phyloP scores from a whole-genome alignment of 1,140 invertebrate genomes.

The Pararge aegeria region DNA sequence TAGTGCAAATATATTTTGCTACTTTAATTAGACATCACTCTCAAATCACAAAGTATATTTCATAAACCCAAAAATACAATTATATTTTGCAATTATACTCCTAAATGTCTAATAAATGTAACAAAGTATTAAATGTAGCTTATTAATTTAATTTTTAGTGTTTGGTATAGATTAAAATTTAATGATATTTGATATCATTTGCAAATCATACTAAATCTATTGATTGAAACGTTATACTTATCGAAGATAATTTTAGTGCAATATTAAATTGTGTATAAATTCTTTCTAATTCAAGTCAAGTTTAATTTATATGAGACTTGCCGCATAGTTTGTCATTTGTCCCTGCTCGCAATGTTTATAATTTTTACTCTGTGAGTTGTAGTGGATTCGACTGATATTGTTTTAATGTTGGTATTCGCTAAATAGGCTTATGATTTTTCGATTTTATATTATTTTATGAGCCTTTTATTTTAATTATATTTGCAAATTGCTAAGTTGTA shows the following conservation, averaged over 20 bases:
- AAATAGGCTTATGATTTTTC: conserved; percentile 32
- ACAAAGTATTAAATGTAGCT: conserved; percentile 13
- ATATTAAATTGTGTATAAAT: conserved; percentile 33
- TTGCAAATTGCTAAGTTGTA: conserved; percentile 63
- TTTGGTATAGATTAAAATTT: conserved; percentile 43
- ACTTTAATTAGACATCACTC: conserved; percentile 19
- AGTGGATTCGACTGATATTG: conserved; percentile 51
- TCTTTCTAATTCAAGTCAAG: neutral
- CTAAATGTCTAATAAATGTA: conserved; percentile 19
- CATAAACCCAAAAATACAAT: neutral
- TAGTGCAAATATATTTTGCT: conserved; percentile 20
- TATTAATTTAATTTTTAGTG: conserved; percentile 12
- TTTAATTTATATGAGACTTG: conserved; percentile 10
- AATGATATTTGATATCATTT: conserved; percentile 72
- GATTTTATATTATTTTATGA: conserved; percentile 32
- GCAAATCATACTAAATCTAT: conserved; percentile 47
- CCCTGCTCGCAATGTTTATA: conserved; percentile 26
- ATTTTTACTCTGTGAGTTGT: conserved; percentile 50
- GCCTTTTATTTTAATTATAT: conserved; percentile 33
- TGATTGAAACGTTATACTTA: conserved; percentile 25
- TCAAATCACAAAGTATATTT: conserved; percentile 5
- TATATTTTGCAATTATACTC: conserved; percentile 5
- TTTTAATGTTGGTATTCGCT: conserved; percentile 26
- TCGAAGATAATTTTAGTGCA: conserved; percentile 44
- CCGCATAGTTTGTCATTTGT: conserved; percentile 13